Percentiles rank a stretch among this genome's conserved stretches.
These are phyloP conservation scores for Eupeodes latifasciatus DNA, from an alignment of 2,888 invertebrate species.

Conservation along the genomic window DNA sequence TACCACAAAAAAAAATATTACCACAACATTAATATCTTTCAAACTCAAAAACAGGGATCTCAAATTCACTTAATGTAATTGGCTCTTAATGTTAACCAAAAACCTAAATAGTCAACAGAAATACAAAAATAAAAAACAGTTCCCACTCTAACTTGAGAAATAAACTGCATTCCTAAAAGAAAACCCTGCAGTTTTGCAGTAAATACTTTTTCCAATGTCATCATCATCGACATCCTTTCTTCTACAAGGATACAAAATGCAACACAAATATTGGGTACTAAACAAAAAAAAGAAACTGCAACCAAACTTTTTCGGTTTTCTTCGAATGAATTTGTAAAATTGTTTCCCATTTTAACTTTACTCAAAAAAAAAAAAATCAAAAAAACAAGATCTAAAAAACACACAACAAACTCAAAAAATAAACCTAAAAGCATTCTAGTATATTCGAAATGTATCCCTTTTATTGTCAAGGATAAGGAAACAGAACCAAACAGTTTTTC, in stretches of 20 bases:
- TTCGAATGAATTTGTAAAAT: slow-evolving; percentile 77
- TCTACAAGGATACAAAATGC: slow-evolving; percentile 7
- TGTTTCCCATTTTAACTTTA: slow-evolving; percentile 76
- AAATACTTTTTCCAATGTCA: slow-evolving; percentile 60
- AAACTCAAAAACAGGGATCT: slow-evolving; percentile 42
- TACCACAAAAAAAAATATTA: background rate
- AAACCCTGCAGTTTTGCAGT: slow-evolving; percentile 60
- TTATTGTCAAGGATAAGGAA: slow-evolving; percentile 69
- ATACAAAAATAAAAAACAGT: background rate
- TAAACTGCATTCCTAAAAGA: slow-evolving; percentile 55
- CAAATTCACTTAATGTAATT: slow-evolving; percentile 75
- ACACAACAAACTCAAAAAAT: slow-evolving; percentile 31
- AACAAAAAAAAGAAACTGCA: slow-evolving; percentile 35
- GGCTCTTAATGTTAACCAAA: slow-evolving; percentile 73
- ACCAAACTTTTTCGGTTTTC: slow-evolving; percentile 75
- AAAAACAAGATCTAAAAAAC: slow-evolving; percentile 19
- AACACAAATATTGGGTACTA: background rate
- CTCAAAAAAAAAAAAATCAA: slow-evolving; percentile 16
- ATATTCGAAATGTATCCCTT: slow-evolving; percentile 64
- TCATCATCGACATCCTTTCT: slow-evolving; percentile 61
- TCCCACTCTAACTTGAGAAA: slow-evolving; percentile 18
- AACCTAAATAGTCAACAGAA: slow-evolving; percentile 46
- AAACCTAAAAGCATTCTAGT: slow-evolving; percentile 27
- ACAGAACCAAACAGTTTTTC: slow-evolving; percentile 68
- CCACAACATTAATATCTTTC: slow-evolving; percentile 17